These are phyloP conservation scores for Passer domesticus DNA, from an alignment of 2,113 vertebrate species.

Conservation along the genomic window DNA sequence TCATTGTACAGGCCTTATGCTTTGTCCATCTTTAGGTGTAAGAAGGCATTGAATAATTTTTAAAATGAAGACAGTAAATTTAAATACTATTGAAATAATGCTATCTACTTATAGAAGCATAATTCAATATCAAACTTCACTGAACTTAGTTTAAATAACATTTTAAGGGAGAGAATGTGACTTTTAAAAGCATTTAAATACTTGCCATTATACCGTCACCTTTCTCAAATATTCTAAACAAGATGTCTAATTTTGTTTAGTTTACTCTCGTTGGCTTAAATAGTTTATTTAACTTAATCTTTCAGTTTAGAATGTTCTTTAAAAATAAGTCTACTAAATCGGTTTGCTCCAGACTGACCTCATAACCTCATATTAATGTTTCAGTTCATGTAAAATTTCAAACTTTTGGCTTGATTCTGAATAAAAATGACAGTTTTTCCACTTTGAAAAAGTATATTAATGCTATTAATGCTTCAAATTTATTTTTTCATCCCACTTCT, in stretches of 20 bases:
- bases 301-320: background rate
- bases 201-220: background rate
- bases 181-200: background rate
- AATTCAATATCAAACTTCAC: background rate
- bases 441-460: background rate
- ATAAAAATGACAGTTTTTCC: background rate
- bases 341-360: background rate
- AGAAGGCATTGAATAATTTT: background rate
- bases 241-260: background rate
- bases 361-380: background rate
- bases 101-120: background rate
- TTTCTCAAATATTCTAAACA: background rate
- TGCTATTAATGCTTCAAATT: accelerated
- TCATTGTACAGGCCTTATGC: background rate
- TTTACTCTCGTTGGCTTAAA: background rate
- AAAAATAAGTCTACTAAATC: background rate
- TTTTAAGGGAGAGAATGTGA: background rate
- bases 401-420: background rate
- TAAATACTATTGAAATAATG: background rate
- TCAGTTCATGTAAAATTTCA: background rate
- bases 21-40: background rate
- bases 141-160: background rate
- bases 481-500: background rate
- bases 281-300: background rate
- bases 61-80: background rate